Evolutionary conservation across 1,140 invertebrate species (phyloP), one percentile per base, ranked within the genome.

Genomic region (Polypedilum vanderplanki): DNA sequence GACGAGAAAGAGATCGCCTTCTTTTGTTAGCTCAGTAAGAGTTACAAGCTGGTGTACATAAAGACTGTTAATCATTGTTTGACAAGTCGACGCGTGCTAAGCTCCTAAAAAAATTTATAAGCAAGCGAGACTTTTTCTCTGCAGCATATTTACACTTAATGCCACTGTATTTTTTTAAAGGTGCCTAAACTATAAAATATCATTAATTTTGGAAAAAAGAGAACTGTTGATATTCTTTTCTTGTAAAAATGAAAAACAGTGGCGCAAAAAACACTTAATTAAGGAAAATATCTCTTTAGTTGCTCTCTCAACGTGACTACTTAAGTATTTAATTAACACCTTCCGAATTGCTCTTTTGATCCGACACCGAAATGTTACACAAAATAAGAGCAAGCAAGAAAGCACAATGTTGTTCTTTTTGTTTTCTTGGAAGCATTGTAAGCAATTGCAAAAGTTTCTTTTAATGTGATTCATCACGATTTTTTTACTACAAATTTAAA

Each of bases 31-130:
- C 17, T 70, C 18, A 22, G 4, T 70, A 18, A 70, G 20, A 70
- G 24, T 33, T 33, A 33, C 18, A 70, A 70, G 18, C n/a, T 70
- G 20, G 8, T 70, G 65, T 70, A 70, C 9, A 33, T 33, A 33
- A 33, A 18, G 65, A 18, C 65, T 70, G 65, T 70, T 70, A 70
- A 70, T 70, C 65, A 70, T 70, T 70, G 65, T 70, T 70, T 70
- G 65, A 70, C 65, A 70, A 57, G 46, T 12, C 65, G 65, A 70
- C 65, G 65, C 65, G 65, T 70, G 65, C 65, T 70, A 10, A 18
- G 65, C 65, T 22, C n/a, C 17, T 22, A 70, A 9, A 18, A 33
- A 33, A 33, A 33, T 33, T 12, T 57, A n/a, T n/a, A n/a, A n/a
- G n/a, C n/a, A n/a, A n/a, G n/a, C 24, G 24, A 46, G 15, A 46